Percentiles rank a stretch among this genome's conserved stretches.
Evolutionary conservation across 2,888 invertebrate genomes (phyloP).

Genomic region (Cephus runcator): DNA sequence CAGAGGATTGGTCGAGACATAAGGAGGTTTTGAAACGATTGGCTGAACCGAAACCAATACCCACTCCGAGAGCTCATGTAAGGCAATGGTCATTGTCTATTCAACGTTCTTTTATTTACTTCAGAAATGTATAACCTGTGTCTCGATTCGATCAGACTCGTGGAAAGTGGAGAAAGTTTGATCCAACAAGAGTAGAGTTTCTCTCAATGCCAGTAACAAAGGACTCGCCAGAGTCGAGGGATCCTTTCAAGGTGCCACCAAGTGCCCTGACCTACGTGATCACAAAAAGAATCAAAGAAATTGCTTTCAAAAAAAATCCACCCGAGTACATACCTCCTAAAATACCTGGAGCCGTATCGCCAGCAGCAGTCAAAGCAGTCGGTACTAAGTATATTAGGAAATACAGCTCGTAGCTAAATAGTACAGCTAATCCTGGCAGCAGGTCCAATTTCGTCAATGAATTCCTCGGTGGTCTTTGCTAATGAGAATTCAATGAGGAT

Average conservation of each 20-base stretch:
- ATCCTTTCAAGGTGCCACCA: conserved; percentile 39
- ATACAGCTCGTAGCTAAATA: neutral
- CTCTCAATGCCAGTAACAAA: conserved; percentile 34
- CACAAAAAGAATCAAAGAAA: conserved; percentile 29
- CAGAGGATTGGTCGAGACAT: conserved; percentile 50
- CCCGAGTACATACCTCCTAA: conserved; percentile 17
- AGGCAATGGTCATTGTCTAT: neutral
- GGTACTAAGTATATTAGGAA: conserved; percentile 21
- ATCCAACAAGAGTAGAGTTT: conserved; percentile 24
- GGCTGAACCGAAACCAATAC: conserved; percentile 39
- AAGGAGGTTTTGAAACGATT: conserved; percentile 36
- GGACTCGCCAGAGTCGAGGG: conserved; percentile 19
- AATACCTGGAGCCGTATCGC: conserved; percentile 39
- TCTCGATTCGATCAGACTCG: neutral
- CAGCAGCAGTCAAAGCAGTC: conserved; percentile 31
- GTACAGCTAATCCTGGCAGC: neutral
- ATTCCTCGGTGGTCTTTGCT: neutral
- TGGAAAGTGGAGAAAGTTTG: neutral
- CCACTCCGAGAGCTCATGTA: conserved; percentile 17
- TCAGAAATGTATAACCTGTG: neutral
- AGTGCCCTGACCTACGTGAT: conserved; percentile 42
- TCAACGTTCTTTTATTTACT: neutral
- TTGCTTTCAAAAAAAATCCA: conserved; percentile 27
- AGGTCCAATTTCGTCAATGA: neutral
- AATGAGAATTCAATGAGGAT: neutral